Conservation (phyloP, 2,797 vertebrate genomes). For the Parauchenoglanis ngamensis region DNA sequence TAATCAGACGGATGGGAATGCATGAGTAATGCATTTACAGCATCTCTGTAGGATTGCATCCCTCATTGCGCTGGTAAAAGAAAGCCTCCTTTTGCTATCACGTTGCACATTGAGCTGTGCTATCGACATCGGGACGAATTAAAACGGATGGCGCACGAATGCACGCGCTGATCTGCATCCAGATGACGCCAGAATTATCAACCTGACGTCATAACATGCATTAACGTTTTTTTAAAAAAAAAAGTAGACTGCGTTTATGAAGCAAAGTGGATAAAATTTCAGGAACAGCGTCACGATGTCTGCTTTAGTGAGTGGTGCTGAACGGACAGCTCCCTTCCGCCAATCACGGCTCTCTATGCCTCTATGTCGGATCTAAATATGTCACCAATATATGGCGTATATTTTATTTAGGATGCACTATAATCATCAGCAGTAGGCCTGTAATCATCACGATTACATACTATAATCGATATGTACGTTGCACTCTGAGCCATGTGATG, state of each 20-base stretch:
- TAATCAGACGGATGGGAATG: slow-evolving; percentile 14
- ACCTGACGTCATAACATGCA: slow-evolving; percentile 10
- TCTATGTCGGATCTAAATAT: background rate
- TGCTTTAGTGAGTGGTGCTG: slow-evolving; percentile 67
- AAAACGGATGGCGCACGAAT: background rate
- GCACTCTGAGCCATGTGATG: background rate
- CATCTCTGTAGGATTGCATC: background rate
- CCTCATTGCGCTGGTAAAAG: background rate
- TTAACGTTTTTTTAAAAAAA: background rate
- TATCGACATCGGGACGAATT: background rate
- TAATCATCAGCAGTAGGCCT: background rate
- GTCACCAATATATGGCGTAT: slow-evolving; percentile 2
- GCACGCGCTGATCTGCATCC: slow-evolving; percentile 6
- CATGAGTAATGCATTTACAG: slow-evolving; percentile 19
- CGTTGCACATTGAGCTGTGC: background rate
- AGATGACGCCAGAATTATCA: background rate
- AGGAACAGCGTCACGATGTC: background rate
- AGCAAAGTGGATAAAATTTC: background rate
- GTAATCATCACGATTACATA: background rate
- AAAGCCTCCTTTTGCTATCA: background rate
- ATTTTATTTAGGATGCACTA: background rate
- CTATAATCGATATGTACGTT: background rate
- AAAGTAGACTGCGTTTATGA: background rate
- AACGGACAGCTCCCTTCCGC: slow-evolving; percentile 72
- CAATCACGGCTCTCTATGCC: background rate